Percentiles rank a stretch among this genome's conserved stretches.
These are phyloP conservation scores for Osmoderma eremita DNA, from an alignment of 2,888 invertebrate genomes.

Conservation along the genomic window DNA sequence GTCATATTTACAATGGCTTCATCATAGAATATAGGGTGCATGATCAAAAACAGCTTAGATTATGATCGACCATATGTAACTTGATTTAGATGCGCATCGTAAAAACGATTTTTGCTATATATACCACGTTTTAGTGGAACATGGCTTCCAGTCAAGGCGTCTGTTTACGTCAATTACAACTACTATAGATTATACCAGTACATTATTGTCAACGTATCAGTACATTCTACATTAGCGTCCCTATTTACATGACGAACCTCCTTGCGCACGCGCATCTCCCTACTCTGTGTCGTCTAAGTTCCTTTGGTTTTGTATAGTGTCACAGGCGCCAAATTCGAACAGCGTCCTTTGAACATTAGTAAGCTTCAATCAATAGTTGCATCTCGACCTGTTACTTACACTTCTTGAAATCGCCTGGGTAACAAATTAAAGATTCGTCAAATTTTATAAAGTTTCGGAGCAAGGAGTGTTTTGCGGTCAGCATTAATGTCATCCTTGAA, in stretches of 20 bases:
- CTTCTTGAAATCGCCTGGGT: neutral
- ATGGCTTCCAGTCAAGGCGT: neutral
- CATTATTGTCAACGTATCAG: no score
- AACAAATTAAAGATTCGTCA: neutral
- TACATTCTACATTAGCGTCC: no score
- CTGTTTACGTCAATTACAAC: no score
- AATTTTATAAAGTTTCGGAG: neutral
- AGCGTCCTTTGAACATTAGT: no score
- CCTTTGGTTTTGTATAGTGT: no score
- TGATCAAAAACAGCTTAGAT: neutral
- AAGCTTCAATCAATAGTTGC: no score
- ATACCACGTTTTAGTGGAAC: neutral
- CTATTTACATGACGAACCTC: no score
- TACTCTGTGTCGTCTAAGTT: no score
- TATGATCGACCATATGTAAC: neutral
- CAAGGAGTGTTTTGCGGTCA: neutral
- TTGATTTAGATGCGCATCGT: neutral
- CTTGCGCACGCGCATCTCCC: no score
- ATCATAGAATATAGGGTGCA: neutral
- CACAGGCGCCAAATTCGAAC: no score
- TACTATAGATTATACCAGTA: no score
- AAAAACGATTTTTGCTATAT: neutral
- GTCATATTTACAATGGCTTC: neutral
- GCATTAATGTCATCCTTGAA: neutral
- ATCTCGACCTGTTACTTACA: neutral